Base-by-base conservation (phyloP, 2,888 invertebrate genomes). In the Enoplolaimus lenunculus region DNA sequence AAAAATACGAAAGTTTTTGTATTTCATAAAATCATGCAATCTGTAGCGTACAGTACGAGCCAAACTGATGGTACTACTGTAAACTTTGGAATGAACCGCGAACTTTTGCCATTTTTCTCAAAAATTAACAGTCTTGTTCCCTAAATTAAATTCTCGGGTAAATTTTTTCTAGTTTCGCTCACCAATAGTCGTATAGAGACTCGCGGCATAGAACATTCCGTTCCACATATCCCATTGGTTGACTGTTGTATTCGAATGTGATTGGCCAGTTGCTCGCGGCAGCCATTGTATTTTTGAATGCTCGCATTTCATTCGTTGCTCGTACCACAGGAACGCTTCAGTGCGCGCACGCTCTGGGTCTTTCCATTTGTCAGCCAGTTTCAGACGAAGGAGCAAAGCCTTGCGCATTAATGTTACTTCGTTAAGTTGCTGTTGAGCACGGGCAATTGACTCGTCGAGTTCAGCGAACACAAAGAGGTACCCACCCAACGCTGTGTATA, bases 111-210 rank as follows among this genome's bases (percentile, higher is more conserved):
- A n/a, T n/a, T n/a, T n/a, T n/a, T n/a, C n/a, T n/a, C n/a, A n/a
- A n/a, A n/a, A n/a, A n/a, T n/a, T n/a, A n/a, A n/a, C n/a, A n/a
- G n/a, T n/a, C n/a, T n/a, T n/a, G n/a, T n/a, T n/a, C n/a, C n/a
- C n/a, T n/a, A n/a, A n/a, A n/a, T n/a, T n/a, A n/a, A n/a, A n/a
- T n/a, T n/a, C n/a, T n/a, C n/a, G n/a, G n/a, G n/a, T n/a, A n/a
- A n/a, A n/a, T n/a, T n/a, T n/a, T n/a, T n/a, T n/a, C n/a, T n/a
- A n/a, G n/a, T n/a, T n/a, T 29, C 31, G 57, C 71, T 28, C n/a
- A 75, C 75, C 76, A 30, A 76, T 76, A n/a, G 76, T 76, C 1
- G 76, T 76, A 65, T 76, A 76, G n/a, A 76, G 69, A 71, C 75
- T 75, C 1, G 76, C 76, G 1, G 76, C 73, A 67, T 76, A 76